A percentile compares a stretch with the other conserved stretches of the same genome.
phyloP scores from a whole-genome alignment of 2,113 vertebrate genomes.

The Catharus fuscescens region DNA sequence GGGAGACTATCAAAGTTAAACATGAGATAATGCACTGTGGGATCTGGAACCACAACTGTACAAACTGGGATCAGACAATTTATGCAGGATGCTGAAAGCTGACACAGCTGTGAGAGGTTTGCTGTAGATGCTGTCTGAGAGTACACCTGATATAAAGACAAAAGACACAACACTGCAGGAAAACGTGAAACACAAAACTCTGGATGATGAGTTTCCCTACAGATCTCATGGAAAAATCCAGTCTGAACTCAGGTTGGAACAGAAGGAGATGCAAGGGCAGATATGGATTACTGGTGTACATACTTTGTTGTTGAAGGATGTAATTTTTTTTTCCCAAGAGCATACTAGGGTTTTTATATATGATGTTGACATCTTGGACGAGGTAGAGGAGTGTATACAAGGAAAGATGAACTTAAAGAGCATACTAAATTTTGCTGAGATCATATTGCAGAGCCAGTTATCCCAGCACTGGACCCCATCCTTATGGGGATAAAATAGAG shows the following conservation, averaged over 20 bases:
- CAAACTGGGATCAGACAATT: not conserved
- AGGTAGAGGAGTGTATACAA: not conserved
- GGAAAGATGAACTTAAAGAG: not conserved
- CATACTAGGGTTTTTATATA: not conserved
- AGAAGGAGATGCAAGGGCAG: not conserved
- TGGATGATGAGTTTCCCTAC: not conserved
- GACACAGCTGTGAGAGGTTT: not conserved
- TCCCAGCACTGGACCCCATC: not conserved
- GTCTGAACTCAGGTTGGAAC: not conserved
- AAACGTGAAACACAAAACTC: not conserved
- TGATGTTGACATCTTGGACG: not conserved
- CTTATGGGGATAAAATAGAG: not conserved
- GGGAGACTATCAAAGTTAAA: not conserved
- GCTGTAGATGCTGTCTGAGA: not conserved
- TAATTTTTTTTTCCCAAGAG: not conserved
- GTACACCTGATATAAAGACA: not conserved
- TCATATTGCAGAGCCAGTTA: not conserved
- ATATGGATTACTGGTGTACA: not conserved
- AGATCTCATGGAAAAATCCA: not conserved
- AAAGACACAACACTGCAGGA: not conserved
- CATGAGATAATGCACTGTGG: not conserved
- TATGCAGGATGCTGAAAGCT: not conserved
- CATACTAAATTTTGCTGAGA: not conserved
- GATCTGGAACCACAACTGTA: not conserved
- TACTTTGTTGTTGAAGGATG: not conserved